Base-by-base conservation (phyloP, 2,113 vertebrate genomes). In the Aleadryas rufinucha region DNA sequence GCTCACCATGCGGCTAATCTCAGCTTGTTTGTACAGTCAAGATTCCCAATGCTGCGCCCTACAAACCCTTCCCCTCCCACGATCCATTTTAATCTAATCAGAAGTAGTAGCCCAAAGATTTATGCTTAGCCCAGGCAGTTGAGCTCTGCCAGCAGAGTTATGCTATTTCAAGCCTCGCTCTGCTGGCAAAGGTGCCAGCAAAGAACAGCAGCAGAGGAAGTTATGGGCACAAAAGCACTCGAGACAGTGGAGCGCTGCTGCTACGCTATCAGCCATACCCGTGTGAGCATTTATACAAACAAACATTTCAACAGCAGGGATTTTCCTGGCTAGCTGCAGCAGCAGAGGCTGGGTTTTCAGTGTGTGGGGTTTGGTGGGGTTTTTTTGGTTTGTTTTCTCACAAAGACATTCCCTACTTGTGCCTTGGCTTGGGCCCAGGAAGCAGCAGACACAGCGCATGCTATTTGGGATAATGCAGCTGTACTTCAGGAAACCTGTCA, bases 71-170 rank as follows among this genome's bases (percentile, higher is more conserved):
- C 75, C 69, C 61, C 89, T 95, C 96, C 89, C 87, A 81, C 84
- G 33, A 87, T 19, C 94, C 61, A 30, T 66, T 92, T 85, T 94
- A 95, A 96, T 94, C 88, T 92, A 95, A 96, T 95, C 91, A 93
- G 30, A 63, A 84, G 47, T 66, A 76, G 93, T 76, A 91, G 74
- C 81, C 87, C 85, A 53, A 80, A 96, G 90, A 95, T 77, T 63
- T 45, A 68, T 49, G 69, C 69, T 90, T 63, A 77, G 84, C 63
- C 85, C 78, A 52, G 54, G 87, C 41, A 0, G 56, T 1, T 41
- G 35, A 90, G 83, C 83, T 47, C 86, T 84, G 86, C 88, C 88
- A 88, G 79, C 63, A 88, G 5, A 24, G 86, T 69, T 76, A 17
- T 2, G 49, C 88, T 90, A 35, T 53, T 92, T 69, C 42, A 31